Percentiles rank a stretch among this genome's conserved stretches.
These are phyloP conservation scores for Pseudomyrmex concolor DNA, from an alignment of 1,140 invertebrate genomes.

Conservation along the genomic window DNA sequence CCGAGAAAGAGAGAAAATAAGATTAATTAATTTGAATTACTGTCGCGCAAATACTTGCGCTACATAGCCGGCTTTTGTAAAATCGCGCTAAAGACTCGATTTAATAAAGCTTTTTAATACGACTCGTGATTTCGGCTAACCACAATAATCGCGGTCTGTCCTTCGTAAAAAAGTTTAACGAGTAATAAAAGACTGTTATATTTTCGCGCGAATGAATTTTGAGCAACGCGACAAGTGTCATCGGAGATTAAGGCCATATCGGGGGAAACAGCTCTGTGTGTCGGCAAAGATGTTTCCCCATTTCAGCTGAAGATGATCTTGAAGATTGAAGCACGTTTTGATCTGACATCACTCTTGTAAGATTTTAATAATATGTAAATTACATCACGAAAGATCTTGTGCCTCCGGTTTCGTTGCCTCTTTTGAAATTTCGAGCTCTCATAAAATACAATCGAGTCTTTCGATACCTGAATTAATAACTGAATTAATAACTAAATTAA, in stretches of 20 bases:
- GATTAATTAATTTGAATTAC: constrained; percentile 33
- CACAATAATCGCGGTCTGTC: not conserved
- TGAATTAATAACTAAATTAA: not conserved
- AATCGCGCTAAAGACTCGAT: not conserved
- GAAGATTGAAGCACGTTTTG: no score
- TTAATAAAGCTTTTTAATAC: constrained; percentile 30
- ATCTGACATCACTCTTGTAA: no score
- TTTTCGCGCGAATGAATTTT: not conserved
- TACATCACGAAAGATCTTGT: no score
- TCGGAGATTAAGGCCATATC: constrained; percentile 1
- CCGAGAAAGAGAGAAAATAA: not conserved
- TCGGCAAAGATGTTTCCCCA: no score
- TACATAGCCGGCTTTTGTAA: constrained; percentile 50
- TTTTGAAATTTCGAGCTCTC: no score
- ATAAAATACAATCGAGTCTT: no score
- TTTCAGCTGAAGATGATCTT: no score
- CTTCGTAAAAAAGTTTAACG: constrained; percentile 19
- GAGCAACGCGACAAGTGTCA: constrained; percentile 7
- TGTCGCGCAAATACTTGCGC: constrained; percentile 66
- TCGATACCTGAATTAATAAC: no score
- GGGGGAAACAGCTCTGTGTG: not conserved
- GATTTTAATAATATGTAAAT: no score
- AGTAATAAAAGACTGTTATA: not conserved
- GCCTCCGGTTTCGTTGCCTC: no score
- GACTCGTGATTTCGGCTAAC: not conserved